A percentile compares a stretch with the other conserved stretches of the same genome.
These are phyloP conservation scores for Xyliphius kryptos DNA, from an alignment of 2,113 vertebrate species.

Conservation along the genomic window DNA sequence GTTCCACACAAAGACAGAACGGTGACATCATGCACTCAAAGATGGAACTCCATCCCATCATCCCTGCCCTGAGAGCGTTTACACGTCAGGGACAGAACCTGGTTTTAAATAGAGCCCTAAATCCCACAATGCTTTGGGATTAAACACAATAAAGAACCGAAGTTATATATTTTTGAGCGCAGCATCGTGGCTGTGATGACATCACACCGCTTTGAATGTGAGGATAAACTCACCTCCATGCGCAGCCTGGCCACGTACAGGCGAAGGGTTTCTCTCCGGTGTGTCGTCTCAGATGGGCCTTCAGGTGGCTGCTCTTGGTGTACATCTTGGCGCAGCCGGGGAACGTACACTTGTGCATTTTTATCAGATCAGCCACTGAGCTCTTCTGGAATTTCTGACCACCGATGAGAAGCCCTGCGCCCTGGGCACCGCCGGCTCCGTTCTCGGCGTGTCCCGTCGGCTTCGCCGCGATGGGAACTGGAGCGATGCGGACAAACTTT, in stretches of 20 bases:
- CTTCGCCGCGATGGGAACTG: slow-evolving; percentile 92
- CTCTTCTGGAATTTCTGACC: slow-evolving; percentile 91
- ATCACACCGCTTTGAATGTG: too few relatives aligned
- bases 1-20: too few relatives aligned
- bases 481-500: slow-evolving; percentile 94
- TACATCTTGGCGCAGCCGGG: slow-evolving; percentile 98
- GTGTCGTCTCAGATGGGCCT: slow-evolving; percentile 94
- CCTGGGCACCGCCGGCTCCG: slow-evolving; percentile 56
- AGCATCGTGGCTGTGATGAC: too few relatives aligned
- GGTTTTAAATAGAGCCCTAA: too few relatives aligned
- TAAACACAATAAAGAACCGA: too few relatives aligned
- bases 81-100: too few relatives aligned
- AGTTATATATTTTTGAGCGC: too few relatives aligned
- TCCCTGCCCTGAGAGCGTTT: too few relatives aligned
- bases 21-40: too few relatives aligned
- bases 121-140: too few relatives aligned
- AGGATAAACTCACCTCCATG: slow-evolving; percentile 87
- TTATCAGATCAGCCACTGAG: slow-evolving; percentile 88
- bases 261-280: slow-evolving; percentile 97
- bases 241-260: slow-evolving; percentile 93
- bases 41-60: too few relatives aligned
- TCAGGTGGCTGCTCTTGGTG: slow-evolving; percentile 98
- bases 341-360: slow-evolving; percentile 99
- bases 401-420: slow-evolving; percentile 67
- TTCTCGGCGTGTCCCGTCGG: slow-evolving; percentile 72